phyloP scores from a whole-genome alignment of 1,140 invertebrate genomes.

The Drosophila pallidifrons region DNA sequence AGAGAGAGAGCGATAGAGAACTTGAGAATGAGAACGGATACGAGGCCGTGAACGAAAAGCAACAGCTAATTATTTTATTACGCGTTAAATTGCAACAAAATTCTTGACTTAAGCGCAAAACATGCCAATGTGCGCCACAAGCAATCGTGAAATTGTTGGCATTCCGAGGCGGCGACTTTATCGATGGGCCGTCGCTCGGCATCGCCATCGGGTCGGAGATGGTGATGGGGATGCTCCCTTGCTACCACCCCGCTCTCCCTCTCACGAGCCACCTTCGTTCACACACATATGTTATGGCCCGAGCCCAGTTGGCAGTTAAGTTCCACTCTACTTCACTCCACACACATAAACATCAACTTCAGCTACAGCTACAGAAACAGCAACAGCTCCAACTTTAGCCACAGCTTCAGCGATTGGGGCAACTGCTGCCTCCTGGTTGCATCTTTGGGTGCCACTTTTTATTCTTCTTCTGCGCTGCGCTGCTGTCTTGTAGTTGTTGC shows the following conservation, averaged over 20 bases:
- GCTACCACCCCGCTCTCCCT: too few relatives aligned
- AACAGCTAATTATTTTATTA: conserved; percentile 80
- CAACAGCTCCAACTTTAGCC: too few relatives aligned
- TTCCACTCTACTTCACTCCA: conserved; percentile 21
- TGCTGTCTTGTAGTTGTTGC: conserved; percentile 20
- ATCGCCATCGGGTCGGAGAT: too few relatives aligned
- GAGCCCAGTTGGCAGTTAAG: conserved; percentile 29
- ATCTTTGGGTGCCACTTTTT: conserved; percentile 77
- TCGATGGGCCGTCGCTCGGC: conserved; percentile 52
- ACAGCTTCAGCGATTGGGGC: conserved; percentile 14
- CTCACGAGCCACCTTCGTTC: too few relatives aligned
- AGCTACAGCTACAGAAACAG: neutral
- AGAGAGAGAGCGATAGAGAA: neutral
- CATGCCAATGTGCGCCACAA: conserved; percentile 78
- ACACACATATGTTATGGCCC: conserved; percentile 13
- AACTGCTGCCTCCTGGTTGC: conserved; percentile 61
- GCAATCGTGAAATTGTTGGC: conserved; percentile 81
- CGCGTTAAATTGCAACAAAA: conserved; percentile 82
- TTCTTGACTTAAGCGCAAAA: conserved; percentile 73
- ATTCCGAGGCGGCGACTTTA: conserved; percentile 73
- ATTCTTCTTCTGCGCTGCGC: conserved; percentile 14
- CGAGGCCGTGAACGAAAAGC: conserved; percentile 31
- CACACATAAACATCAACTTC: conserved; percentile 33
- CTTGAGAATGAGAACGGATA: conserved; percentile 12
- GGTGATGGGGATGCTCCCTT: too few relatives aligned